Conservation (phyloP, 2,113 vertebrate species). For the Oreochromis spilurus region DNA sequence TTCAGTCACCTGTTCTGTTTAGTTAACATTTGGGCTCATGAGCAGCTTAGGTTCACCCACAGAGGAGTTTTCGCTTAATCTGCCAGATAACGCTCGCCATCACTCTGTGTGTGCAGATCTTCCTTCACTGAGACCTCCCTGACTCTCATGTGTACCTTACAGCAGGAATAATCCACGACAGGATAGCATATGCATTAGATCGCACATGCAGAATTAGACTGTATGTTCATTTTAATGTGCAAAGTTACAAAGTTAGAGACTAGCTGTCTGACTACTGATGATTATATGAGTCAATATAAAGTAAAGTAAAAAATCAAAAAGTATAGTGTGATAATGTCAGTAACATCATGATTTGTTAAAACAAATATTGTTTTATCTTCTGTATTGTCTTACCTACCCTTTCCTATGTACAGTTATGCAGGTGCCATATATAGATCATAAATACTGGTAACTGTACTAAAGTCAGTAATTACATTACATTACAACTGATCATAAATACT, state of each 20-base stretch:
- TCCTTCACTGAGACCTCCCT: not conserved
- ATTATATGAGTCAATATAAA: not conserved
- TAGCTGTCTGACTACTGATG: not conserved
- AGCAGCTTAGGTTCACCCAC: not conserved
- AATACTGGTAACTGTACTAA: not conserved
- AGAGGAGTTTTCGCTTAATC: not conserved
- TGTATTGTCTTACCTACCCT: not conserved
- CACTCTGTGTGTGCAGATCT: not conserved
- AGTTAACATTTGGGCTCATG: not conserved
- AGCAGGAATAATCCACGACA: not conserved
- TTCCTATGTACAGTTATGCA: not conserved
- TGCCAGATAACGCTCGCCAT: not conserved
- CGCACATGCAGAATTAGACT: not conserved
- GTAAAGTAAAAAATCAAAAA: not conserved
- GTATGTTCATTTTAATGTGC: not conserved
- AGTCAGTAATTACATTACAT: too few species aligned
- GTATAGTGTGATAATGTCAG: not conserved
- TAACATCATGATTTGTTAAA: not conserved
- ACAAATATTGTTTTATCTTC: not conserved
- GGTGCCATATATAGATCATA: not conserved
- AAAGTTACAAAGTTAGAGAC: not conserved
- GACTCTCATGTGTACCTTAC: not conserved
- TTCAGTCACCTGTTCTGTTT: not conserved
- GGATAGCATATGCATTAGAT: not conserved
- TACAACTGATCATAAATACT: not conserved